Percentiles rank a stretch among this genome's conserved stretches.
phyloP scores from a whole-genome alignment of 2,113 vertebrate species.

The Columba livia region DNA sequence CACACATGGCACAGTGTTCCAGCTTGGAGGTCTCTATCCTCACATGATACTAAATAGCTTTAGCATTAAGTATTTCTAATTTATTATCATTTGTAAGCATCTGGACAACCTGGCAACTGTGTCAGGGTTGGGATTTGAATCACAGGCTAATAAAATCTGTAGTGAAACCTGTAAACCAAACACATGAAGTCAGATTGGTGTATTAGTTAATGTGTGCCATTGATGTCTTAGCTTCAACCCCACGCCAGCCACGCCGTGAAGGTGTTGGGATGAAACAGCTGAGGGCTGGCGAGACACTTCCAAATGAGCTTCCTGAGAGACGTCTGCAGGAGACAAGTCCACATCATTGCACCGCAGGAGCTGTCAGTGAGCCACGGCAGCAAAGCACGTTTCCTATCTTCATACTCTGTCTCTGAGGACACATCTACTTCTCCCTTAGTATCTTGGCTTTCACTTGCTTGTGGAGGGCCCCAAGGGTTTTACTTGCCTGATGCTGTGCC shows the following conservation, averaged over 20 bases:
- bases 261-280: neutral
- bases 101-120: constrained; percentile 40
- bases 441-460: neutral
- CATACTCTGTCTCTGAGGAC: accelerated
- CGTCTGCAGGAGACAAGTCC: neutral
- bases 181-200: neutral
- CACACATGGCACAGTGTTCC: neutral
- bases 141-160: neutral
- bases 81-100: constrained; percentile 24
- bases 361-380: neutral
- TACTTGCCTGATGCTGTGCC: neutral
- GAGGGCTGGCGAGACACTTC: neutral
- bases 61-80: constrained; percentile 7
- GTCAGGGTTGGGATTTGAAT: neutral
- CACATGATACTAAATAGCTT: neutral
- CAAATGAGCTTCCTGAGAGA: neutral
- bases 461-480: neutral
- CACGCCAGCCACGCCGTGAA: accelerated
- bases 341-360: accelerated
- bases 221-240: neutral
- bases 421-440: neutral
- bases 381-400: neutral
- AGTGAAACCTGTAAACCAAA: neutral
- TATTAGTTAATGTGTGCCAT: neutral
- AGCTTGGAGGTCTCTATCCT: neutral